Evolutionary conservation across 2,797 vertebrate genomes (phyloP).

Genomic region (Dicrostonyx torquatus): DNA sequence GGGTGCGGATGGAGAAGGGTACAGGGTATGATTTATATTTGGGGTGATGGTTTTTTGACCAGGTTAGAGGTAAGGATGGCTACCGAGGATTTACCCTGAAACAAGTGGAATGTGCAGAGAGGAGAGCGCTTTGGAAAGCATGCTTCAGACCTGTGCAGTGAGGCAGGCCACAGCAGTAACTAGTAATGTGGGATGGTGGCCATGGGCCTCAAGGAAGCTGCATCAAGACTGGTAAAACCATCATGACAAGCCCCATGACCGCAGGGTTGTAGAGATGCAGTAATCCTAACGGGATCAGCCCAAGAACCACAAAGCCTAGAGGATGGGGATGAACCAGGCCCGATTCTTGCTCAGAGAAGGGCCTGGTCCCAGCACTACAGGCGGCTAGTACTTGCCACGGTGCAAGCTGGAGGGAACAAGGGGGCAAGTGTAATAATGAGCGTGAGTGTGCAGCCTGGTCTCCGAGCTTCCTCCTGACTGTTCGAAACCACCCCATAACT

Average conservation of each 20-base stretch:
- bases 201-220: not conserved
- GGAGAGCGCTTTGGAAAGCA: not conserved
- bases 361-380: not conserved
- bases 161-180: not conserved
- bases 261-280: not conserved
- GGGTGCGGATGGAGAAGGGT: not conserved
- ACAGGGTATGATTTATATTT: not conserved
- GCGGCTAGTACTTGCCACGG: not conserved
- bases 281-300: too few relatives aligned
- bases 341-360: too few relatives aligned
- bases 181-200: not conserved
- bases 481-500: not conserved
- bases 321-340: not conserved
- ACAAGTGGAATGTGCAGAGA: not conserved
- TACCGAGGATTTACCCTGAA: not conserved
- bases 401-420: not conserved
- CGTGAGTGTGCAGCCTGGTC: accelerated
- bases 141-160: not conserved
- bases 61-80: not conserved
- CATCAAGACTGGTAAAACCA: not conserved
- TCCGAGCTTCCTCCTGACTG: accelerated
- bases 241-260: not conserved
- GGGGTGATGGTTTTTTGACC: conserved; percentile 2
- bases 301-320: not conserved
- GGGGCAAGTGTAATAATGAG: not conserved